Conservation (phyloP, 1,140 invertebrate genomes). For the Rhysida immarginata region DNA sequence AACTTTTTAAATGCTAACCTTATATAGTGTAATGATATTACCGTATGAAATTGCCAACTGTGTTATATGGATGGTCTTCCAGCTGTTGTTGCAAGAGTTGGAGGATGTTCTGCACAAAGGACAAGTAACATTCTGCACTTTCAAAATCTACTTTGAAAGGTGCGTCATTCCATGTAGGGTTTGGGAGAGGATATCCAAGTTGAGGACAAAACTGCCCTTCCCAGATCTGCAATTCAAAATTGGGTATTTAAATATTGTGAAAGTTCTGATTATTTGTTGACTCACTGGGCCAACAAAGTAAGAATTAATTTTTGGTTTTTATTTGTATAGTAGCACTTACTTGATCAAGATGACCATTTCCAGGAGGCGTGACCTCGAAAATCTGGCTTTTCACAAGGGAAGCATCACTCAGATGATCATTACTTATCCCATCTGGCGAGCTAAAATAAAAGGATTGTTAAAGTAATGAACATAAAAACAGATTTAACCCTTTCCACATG, state of each 20-base stretch:
- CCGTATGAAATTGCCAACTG: conserved; percentile 62
- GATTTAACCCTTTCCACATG: conserved; percentile 1
- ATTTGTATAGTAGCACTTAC: neutral
- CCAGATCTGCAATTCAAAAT: neutral
- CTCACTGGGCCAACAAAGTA: neutral
- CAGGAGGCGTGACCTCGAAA: neutral
- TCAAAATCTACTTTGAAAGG: neutral
- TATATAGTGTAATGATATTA: too few relatives aligned
- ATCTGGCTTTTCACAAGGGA: conserved; percentile 7
- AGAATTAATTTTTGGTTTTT: neutral
- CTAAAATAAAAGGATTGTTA: neutral
- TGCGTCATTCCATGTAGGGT: neutral
- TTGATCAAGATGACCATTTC: neutral
- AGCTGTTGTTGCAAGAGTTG: conserved; percentile 49
- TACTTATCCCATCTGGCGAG: neutral
- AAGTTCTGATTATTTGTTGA: neutral
- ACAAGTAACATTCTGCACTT: neutral
- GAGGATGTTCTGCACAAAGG: conserved; percentile 52
- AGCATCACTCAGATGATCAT: too few relatives aligned
- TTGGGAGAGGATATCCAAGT: neutral
- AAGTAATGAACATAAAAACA: neutral
- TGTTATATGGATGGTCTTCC: conserved; percentile 67
- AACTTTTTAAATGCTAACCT: too few relatives aligned
- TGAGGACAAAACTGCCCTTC: neutral
- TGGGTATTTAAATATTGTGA: neutral